Percentiles rank a stretch among this genome's conserved stretches.
phyloP scores from a whole-genome alignment of 2,113 vertebrate genomes.

The Mustelus asterias region DNA sequence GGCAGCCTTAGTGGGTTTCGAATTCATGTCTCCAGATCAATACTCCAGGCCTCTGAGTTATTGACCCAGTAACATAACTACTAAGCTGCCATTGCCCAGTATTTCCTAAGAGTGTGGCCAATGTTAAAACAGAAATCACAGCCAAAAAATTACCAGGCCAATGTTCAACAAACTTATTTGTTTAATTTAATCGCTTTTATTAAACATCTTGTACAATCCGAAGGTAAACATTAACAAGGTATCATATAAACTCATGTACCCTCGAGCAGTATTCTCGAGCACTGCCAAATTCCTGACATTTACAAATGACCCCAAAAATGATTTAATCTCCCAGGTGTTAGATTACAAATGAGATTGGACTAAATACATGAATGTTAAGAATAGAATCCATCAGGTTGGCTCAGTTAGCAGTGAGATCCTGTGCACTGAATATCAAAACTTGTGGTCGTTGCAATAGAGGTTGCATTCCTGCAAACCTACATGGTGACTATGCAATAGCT shows the following conservation, averaged over 20 bases:
- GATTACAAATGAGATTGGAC: not conserved
- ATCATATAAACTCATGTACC: not conserved
- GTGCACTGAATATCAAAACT: not conserved
- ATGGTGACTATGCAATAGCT: not conserved
- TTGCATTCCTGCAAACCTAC: not conserved
- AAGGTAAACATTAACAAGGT: constrained; percentile 14
- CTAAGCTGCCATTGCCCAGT: not conserved
- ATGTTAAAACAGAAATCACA: not conserved
- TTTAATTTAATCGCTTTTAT: not conserved
- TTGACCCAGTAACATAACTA: not conserved
- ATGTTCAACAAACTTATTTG: not conserved
- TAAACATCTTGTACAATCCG: not conserved
- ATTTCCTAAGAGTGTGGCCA: not conserved
- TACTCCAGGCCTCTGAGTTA: not conserved
- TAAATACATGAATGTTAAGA: not conserved
- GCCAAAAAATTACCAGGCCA: not conserved
- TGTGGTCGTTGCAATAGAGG: no score
- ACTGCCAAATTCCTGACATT: not conserved
- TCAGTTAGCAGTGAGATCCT: not conserved
- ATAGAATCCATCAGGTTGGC: not conserved
- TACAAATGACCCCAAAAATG: not conserved
- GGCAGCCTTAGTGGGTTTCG: no score
- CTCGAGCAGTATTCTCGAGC: not conserved
- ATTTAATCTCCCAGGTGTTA: not conserved
- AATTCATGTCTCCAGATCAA: not conserved